These are phyloP conservation scores for Patagioenas fasciata DNA, from an alignment of 2,113 vertebrate genomes.

Conservation along the genomic window DNA sequence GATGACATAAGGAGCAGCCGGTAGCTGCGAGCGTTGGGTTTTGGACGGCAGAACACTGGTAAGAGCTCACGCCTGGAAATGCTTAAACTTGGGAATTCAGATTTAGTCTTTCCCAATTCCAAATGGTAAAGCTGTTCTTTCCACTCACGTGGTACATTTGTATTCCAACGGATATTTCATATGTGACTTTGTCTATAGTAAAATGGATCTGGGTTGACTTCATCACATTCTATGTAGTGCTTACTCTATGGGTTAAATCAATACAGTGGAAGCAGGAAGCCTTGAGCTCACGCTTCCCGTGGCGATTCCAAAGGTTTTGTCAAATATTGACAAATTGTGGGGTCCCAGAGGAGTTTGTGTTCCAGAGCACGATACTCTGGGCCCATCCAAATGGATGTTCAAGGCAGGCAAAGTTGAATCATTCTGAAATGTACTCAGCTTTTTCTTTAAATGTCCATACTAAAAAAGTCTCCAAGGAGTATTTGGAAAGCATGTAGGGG, in stretches of 20 bases:
- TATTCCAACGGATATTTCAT: not conserved
- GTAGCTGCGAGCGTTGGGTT: not conserved
- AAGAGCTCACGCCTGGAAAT: not conserved
- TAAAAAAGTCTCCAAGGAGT: not conserved
- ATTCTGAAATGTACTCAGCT: not conserved
- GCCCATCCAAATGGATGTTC: not conserved
- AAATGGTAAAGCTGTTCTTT: not conserved
- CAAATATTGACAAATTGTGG: not conserved
- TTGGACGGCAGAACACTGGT: not conserved
- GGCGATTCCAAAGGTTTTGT: not conserved
- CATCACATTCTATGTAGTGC: too few relatives aligned
- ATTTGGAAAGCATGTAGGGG: not conserved
- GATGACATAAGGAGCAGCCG: not conserved
- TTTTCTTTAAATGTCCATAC: not conserved
- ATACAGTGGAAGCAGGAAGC: not conserved
- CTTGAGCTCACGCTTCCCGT: not conserved
- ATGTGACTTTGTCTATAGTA: not conserved
- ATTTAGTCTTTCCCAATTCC: not conserved
- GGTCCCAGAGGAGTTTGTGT: not conserved
- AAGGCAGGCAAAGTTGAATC: not conserved
- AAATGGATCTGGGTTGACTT: not conserved
- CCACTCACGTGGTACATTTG: not conserved
- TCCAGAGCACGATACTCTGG: not conserved
- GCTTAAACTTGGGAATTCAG: not conserved
- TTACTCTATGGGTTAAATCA: not conserved